Evolutionary conservation across 2,113 vertebrate genomes (phyloP), one percentile per base, ranked within the genome.

Genomic region (Rhinopomastus cyanomelas): DNA sequence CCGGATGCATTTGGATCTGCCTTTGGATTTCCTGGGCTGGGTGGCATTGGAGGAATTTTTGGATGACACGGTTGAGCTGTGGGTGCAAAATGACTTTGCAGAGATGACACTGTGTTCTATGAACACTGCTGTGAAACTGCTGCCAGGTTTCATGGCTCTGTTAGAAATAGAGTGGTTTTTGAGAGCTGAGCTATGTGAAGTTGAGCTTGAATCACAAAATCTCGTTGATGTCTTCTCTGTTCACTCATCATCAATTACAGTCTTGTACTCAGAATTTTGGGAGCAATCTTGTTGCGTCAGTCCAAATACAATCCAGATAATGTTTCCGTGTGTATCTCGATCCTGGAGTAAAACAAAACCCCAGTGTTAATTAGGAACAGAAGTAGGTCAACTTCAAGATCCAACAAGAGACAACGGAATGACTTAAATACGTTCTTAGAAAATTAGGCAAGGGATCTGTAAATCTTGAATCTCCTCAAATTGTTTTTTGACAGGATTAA

Each of bases 401-500:
- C 52, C 60, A 74, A 32, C 53, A 68, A 55, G 75, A 89, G 94
- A 87, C 56, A 80, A 82, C 90, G 26, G 23, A 42, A 44, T 76
- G 75, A 51, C 65, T 80, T 94, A 69, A 91, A 52, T 89, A 77
- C 34, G 48, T 87, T 92, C 89, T 76, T 4, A 80, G n/a, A n/a
- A n/a, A 93, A 82, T 82, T 59, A 73, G 75, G 48, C 61, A 37
- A 52, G 34, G 81, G 60, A 82, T 92, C 66, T 87, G 44, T 71
- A 90, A 90, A 89, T 57, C 89, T 64, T 85, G 80, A 92, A 89
- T 92, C 89, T 89, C 60, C 87, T 93, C 76, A 85, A 84, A 81
- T 23, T 85, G 69, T 71, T 75, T 69, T 78, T 71, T 30, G 5
- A 13, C 13, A 15, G 39, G 53, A 60, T 88, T 85, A 85, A 57